Evolutionary conservation across 2,797 vertebrate species (phyloP), one percentile per base, ranked within the genome.

Genomic region (Mus spretus): DNA sequence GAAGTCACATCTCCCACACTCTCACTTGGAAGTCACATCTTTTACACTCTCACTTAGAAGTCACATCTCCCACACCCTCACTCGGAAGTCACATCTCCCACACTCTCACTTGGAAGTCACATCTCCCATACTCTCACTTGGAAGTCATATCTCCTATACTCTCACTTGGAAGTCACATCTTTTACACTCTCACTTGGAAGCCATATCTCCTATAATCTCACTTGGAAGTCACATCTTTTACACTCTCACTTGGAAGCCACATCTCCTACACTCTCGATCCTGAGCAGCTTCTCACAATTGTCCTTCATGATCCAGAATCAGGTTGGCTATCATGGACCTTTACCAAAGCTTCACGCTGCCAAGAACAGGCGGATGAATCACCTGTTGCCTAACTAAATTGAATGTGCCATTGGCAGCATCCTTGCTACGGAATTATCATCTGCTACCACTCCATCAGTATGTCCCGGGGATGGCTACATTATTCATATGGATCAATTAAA

Each of bases 251-350:
- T 50, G 50, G 50, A 50, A 75, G 47, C 26, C 87, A 93, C 75
- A n/a, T 26, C 94, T 90, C 91, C 94, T 67, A 80, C 92, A 53
- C 91, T 84, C 59, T 97, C 61, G 19, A 90, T 96, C 90, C 72
- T 96, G 85, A 79, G n/a, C 19, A 81, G 26, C 88, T 96, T 79
- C 53, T 87, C 31, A 12, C 15, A 40, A 24, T 31, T 92, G 63
- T 77, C n/a, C 31, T 96, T 93, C 79, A 4, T 70, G 24, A 89
- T 93, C 93, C 53, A 2, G 22, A 59, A 92, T 22, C 20, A 22
- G 20, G 1, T 97, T 86, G 95, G 67, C 92, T 94, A 78, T 50
- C 85, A 15, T 44, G 47, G 63, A 63, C 92, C 93, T 96, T 93
- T 90, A 20, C 88, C 96, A 83, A 59, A 20, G 77, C 53, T 77